Evolutionary conservation across 2,113 vertebrate genomes (phyloP), one percentile per base, ranked within the genome.

Genomic region (Morphnarchus princeps): DNA sequence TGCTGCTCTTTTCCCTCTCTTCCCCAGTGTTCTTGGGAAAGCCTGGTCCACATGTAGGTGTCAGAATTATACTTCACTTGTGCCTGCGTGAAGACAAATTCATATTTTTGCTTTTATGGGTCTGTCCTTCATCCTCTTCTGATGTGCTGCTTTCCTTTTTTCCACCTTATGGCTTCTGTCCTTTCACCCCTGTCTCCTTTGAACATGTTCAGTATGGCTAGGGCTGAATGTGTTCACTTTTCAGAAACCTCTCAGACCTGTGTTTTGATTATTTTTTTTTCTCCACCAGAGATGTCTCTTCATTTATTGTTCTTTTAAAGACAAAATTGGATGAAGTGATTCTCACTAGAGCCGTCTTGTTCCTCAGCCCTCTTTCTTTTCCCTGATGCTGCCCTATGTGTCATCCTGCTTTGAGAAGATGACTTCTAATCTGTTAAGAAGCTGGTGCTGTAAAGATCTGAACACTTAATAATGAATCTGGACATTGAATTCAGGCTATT

Each of bases 351-450:
- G 90, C 92, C 43, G 52, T 92, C 79, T 81, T 96, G 85, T 90
- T 94, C 92, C 95, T 95, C 82, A 80, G 31, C 82, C 92, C 69
- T 88, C 89, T 93, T 95, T 95, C 90, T 95, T 94, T 94, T 82
- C 88, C 82, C 94, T 62, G 76, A 71, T 80, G 89, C 89, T 94
- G 87, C 96, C 90, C 95, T 91, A 0, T 66, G 74, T 96, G 96
- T 96, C 95, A 90, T 72, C 78, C 76, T 93, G 95, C 96, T 94
- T 97, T 95, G 93, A 95, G 93, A 85, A 82, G 91, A 61, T 92
- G 93, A 96, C 96, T 97, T 97, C 86, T 95, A 55, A 96, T 95
- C 93, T 97, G 89, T 90, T 95, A 95, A 95, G 93, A 91, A 95
- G 83, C 83, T 63, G 87, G 76, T 93, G 83, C 77, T 93, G 2